Percentiles rank a stretch among this genome's conserved stretches.
Conservation (phyloP, 2,888 invertebrate species). For the Suillia variegata region DNA sequence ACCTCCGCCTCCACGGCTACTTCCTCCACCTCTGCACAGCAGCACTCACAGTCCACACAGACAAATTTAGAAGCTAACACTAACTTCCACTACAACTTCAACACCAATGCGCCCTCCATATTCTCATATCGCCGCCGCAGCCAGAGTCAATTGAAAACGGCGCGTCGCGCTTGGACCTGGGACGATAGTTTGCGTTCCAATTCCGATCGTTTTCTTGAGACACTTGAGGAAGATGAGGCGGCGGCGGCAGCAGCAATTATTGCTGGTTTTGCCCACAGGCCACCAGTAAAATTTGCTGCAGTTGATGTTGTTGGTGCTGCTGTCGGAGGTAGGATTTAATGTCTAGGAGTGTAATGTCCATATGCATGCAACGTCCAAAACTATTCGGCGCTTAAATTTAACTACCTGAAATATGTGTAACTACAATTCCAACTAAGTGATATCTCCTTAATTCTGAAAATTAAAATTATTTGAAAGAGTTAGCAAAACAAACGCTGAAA, state of each 20-base stretch:
- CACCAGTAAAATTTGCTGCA: conserved; percentile 40
- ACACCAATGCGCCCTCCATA: neutral
- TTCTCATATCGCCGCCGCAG: conserved; percentile 16
- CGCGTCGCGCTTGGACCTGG: conserved; percentile 56
- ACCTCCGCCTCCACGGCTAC: neutral
- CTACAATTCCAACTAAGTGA: too few species aligned
- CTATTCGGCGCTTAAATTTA: too few species aligned
- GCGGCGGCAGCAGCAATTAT: too few species aligned
- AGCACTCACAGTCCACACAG: neutral
- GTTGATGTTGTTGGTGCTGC: conserved; percentile 26
- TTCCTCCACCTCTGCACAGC: neutral
- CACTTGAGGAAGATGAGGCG: conserved; percentile 57
- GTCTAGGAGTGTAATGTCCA: neutral
- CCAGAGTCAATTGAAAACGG: conserved; percentile 15
- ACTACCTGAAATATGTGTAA: too few species aligned
- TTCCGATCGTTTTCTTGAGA: conserved; percentile 59
- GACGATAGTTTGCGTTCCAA: conserved; percentile 59
- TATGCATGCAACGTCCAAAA: too few species aligned
- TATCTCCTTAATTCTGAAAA: too few species aligned
- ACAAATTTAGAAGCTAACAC: neutral
- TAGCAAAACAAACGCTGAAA: too few species aligned
- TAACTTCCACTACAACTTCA: neutral
- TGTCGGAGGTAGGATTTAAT: conserved; percentile 30
- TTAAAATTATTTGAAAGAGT: too few species aligned
- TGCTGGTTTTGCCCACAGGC: too few species aligned